These are phyloP conservation scores for Mythimna impura DNA, from an alignment of 2,888 invertebrate species.

Conservation along the genomic window DNA sequence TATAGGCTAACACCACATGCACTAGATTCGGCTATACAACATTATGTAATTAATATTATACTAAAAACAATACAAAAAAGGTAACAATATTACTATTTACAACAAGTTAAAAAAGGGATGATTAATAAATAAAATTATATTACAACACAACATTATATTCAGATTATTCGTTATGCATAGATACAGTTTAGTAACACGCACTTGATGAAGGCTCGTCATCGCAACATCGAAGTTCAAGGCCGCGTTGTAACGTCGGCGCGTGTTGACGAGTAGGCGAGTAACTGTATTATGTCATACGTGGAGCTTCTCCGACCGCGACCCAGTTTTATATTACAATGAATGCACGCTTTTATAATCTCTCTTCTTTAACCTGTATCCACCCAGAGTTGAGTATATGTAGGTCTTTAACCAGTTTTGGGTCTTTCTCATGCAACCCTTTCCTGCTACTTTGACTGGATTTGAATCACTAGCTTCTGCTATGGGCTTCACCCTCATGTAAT, in stretches of 20 bases:
- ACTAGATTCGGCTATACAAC: too few relatives aligned
- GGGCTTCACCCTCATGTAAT: too few relatives aligned
- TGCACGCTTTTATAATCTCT: neutral
- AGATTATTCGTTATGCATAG: too few relatives aligned
- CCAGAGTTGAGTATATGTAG: neutral
- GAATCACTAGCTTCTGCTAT: too few relatives aligned
- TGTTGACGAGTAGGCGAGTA: neutral
- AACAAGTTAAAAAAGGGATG: too few relatives aligned
- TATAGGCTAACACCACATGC: too few relatives aligned
- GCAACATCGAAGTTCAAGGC: slow-evolving; percentile 42
- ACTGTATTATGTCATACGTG: slow-evolving; percentile 10
- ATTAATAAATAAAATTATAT: too few relatives aligned
- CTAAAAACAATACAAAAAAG: too few relatives aligned
- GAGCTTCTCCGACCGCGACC: slow-evolving; percentile 11
- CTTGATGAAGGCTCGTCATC: slow-evolving; percentile 23
- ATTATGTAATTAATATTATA: too few relatives aligned
- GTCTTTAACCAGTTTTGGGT: neutral
- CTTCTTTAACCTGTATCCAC: neutral
- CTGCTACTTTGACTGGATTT: too few relatives aligned
- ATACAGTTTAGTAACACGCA: neutral
- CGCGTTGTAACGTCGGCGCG: neutral
- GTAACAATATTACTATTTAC: too few relatives aligned
- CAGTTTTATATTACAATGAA: slow-evolving; percentile 1
- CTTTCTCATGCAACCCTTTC: neutral
- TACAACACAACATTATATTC: too few relatives aligned